Evolutionary conservation across 2,797 vertebrate species (phyloP).

Genomic region (Sebastes kiyomatsui): DNA sequence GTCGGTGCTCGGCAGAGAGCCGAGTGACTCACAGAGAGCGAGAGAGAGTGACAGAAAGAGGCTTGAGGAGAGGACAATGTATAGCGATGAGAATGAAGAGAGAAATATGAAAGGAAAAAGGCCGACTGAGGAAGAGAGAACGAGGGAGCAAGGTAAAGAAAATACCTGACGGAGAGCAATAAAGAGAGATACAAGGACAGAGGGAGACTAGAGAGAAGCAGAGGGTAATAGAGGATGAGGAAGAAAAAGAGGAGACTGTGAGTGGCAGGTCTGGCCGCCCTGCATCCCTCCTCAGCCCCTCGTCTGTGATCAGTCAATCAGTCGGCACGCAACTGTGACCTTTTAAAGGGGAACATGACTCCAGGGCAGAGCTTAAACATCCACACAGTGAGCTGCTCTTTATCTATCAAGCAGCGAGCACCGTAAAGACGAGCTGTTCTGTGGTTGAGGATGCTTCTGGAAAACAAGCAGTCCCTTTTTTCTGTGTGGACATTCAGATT

Average conservation of each 20-base stretch:
- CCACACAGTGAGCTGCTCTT: constrained; percentile 1
- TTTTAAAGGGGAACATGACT: constrained; percentile 25
- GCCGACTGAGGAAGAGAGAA: background rate
- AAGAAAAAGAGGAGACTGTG: background rate
- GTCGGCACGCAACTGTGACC: constrained; percentile 3
- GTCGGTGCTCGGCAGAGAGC: background rate
- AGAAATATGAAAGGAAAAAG: background rate
- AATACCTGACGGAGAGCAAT: background rate
- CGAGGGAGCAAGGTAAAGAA: background rate
- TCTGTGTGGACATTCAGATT: background rate
- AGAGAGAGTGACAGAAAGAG: background rate
- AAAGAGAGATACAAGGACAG: background rate
- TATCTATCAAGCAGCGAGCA: background rate
- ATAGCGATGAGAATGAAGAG: background rate
- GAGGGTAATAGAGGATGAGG: background rate
- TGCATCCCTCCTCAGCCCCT: background rate
- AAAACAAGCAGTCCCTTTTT: background rate
- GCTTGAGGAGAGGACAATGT: background rate
- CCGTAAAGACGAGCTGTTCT: background rate
- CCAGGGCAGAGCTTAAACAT: constrained; percentile 10
- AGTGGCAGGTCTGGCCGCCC: background rate
- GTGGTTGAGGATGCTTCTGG: background rate
- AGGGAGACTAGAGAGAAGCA: background rate
- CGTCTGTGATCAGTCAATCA: background rate
- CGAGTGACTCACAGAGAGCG: background rate